Evolutionary conservation across 2,888 invertebrate species (phyloP).

Genomic region (Aelia acuminata): DNA sequence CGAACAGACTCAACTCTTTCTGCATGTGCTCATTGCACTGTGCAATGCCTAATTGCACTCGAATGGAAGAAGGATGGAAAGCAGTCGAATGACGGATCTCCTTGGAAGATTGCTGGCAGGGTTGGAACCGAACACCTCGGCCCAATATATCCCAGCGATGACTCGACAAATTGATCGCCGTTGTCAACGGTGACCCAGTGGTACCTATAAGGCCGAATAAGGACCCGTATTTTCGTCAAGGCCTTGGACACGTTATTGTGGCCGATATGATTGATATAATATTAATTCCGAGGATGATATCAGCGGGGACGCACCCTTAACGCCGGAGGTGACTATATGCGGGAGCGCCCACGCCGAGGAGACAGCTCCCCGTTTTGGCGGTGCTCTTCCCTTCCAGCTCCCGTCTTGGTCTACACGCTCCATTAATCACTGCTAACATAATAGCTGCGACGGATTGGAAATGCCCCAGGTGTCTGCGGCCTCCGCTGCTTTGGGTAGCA

Average conservation of each 20-base stretch:
- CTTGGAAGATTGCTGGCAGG: neutral
- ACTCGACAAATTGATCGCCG: constrained; percentile 23
- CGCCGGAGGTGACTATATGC: neutral
- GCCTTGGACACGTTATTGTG: neutral
- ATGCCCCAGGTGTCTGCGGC: constrained; percentile 27
- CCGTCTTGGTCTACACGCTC: constrained; percentile 23
- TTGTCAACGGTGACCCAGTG: constrained; percentile 43
- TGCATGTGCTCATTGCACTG: too few relatives aligned
- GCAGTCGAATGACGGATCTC: neutral
- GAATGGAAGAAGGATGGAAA: too few relatives aligned
- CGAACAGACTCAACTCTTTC: too few relatives aligned
- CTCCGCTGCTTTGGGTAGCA: neutral
- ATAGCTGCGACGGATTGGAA: constrained; percentile 50
- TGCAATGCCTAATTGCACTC: too few relatives aligned
- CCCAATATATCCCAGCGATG: neutral
- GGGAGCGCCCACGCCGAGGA: neutral
- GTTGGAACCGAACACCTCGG: neutral
- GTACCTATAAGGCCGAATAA: constrained; percentile 5
- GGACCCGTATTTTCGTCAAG: constrained; percentile 28
- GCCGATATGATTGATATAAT: neutral
- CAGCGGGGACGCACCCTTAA: constrained; percentile 5
- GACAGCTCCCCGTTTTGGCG: neutral
- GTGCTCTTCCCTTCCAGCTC: neutral
- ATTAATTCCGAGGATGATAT: constrained; percentile 20
- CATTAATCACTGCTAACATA: constrained; percentile 44